Evolutionary conservation across 2,113 vertebrate species (phyloP).

Genomic region (Xiphias gladius): DNA sequence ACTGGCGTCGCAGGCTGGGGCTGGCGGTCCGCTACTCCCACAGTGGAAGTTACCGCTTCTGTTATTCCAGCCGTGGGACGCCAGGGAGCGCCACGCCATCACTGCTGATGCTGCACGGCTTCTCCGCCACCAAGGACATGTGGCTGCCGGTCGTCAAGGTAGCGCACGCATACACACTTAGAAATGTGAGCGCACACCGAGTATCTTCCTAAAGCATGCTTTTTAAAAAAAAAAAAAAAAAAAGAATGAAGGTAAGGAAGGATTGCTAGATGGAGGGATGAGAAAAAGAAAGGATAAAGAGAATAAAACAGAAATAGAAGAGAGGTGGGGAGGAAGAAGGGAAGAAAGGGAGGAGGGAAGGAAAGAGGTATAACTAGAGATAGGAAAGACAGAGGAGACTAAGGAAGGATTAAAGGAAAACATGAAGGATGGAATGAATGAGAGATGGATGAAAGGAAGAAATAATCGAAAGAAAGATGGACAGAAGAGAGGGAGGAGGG

Average conservation of each 20-base stretch:
- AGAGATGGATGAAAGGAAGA: too few species aligned
- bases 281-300: neutral
- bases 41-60: conserved; percentile 91
- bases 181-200: too few species aligned
- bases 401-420: neutral
- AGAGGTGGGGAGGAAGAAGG: neutral
- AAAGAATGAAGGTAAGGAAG: neutral
- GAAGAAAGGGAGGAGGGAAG: neutral
- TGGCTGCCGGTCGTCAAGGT: conserved; percentile 92
- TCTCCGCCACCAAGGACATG: conserved; percentile 93
- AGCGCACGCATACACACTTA: neutral
- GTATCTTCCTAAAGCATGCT: too few species aligned
- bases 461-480: too few species aligned
- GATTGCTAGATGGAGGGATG: neutral
- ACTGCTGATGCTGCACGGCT: conserved; percentile 94
- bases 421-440: too few species aligned
- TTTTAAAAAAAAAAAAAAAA: neutral
- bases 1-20: conserved; percentile 88
- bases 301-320: too few species aligned
- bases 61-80: conserved; percentile 90
- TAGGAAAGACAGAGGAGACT: neutral
- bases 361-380: neutral
- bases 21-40: conserved; percentile 86
- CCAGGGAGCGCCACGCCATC: conserved; percentile 85
- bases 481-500: neutral